Percentiles rank a stretch among this genome's conserved stretches.
These are phyloP conservation scores for Brachyptera risi DNA, from an alignment of 2,888 invertebrate genomes.

Conservation along the genomic window DNA sequence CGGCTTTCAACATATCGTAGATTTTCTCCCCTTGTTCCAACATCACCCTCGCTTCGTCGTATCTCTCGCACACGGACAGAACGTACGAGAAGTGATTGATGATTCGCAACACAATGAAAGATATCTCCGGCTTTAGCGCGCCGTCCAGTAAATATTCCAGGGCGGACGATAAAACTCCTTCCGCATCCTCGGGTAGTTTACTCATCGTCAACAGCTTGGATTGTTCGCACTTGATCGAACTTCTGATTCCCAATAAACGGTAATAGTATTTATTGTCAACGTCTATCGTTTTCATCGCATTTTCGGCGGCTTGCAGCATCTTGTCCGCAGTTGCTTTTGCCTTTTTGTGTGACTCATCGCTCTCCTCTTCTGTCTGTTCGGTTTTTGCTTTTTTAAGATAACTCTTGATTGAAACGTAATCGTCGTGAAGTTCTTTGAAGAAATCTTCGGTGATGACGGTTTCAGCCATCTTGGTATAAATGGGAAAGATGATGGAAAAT, in stretches of 20 bases:
- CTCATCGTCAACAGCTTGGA: background rate
- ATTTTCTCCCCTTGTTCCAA: background rate
- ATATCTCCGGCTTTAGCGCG: background rate
- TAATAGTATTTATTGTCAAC: background rate
- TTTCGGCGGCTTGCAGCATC: too few relatives aligned
- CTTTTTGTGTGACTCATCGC: too few relatives aligned
- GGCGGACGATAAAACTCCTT: too few relatives aligned
- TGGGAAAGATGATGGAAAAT: too few relatives aligned
- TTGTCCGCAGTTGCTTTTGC: too few relatives aligned
- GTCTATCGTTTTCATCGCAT: background rate
- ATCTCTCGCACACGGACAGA: background rate
- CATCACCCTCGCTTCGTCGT: background rate
- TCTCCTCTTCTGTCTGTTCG: too few relatives aligned
- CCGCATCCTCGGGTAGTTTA: background rate
- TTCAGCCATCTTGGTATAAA: too few relatives aligned
- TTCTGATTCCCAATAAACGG: conserved; percentile 1
- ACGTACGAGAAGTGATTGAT: conserved; percentile 6
- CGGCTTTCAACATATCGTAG: background rate
- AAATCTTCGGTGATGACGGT: too few relatives aligned
- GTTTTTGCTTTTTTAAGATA: too few relatives aligned
- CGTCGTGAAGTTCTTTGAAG: too few relatives aligned
- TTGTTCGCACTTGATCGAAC: background rate
- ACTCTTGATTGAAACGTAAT: too few relatives aligned
- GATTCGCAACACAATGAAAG: background rate
- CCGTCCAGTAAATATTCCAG: too few relatives aligned